phyloP scores from a whole-genome alignment of 1,140 invertebrate genomes.

The Agrypnia vestita region DNA sequence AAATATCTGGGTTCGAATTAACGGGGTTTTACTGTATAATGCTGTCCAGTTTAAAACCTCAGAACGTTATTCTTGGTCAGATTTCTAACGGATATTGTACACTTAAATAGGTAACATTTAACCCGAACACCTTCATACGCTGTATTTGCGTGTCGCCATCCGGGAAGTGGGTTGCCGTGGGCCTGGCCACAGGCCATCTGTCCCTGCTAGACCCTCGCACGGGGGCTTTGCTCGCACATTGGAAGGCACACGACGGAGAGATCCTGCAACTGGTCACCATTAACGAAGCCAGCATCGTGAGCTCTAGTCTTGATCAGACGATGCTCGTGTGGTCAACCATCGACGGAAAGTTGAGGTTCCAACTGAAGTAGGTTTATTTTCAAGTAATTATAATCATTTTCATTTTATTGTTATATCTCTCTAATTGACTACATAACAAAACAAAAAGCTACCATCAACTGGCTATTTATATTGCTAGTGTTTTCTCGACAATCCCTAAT shows the following conservation, averaged over 20 bases:
- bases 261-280: constrained; percentile 84
- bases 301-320: constrained; percentile 92
- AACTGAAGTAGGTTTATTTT: constrained; percentile 80
- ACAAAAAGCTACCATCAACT: too few relatives aligned
- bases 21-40: too few relatives aligned
- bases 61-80: not conserved
- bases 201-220: constrained; percentile 90
- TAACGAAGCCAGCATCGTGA: constrained; percentile 86
- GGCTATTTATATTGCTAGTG: too few relatives aligned
- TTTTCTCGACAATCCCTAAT: too few relatives aligned
- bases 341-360: constrained; percentile 88
- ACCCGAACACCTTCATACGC: constrained; percentile 82
- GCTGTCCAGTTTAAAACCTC: not conserved
- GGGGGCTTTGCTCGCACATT: constrained; percentile 86
- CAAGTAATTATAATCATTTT: not conserved
- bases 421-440: too few relatives aligned
- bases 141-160: constrained; percentile 85
- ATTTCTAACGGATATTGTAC: too few relatives aligned
- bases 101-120: constrained; percentile 76
- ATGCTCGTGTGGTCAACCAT: constrained; percentile 89
- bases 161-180: constrained; percentile 87
- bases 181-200: constrained; percentile 90
- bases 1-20: too few relatives aligned
- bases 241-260: constrained; percentile 95
- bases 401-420: too few relatives aligned